A percentile compares a stretch with the other conserved stretches of the same genome.
Conservation (phyloP, 2,113 vertebrate species). For the Urocynchramus pylzowi region DNA sequence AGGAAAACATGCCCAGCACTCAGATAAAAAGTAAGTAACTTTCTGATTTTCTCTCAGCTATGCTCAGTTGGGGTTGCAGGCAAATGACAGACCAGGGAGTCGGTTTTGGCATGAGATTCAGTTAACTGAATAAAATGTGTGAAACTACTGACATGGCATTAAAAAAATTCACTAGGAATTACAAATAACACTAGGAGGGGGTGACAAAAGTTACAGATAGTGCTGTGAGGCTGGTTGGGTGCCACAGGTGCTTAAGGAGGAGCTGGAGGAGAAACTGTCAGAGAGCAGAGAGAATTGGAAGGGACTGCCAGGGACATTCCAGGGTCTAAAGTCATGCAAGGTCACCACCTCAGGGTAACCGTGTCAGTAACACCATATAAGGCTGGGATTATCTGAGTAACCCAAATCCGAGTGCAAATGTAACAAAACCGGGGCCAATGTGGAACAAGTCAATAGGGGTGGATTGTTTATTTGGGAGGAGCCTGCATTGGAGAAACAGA, state of each 20-base stretch:
- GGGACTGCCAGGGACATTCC: not conserved
- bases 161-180: not conserved
- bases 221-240: not conserved
- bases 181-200: not conserved
- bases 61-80: not conserved
- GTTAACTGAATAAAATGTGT: not conserved
- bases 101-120: not conserved
- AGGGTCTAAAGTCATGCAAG: not conserved
- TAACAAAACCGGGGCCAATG: not conserved
- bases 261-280: not conserved
- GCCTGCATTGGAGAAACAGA: not conserved
- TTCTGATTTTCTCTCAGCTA: not conserved
- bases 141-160: not conserved
- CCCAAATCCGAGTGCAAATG: not conserved
- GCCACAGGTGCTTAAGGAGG: not conserved
- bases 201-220: not conserved
- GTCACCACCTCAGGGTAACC: not conserved
- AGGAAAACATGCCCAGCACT: not conserved
- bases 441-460: not conserved
- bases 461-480: not conserved
- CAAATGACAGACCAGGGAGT: not conserved
- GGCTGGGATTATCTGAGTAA: not conserved
- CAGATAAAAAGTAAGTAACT: not conserved
- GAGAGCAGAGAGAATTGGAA: not conserved
- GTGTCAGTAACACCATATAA: not conserved